Percentiles rank a stretch among this genome's conserved stretches.
Conservation (phyloP, 2,113 vertebrate genomes). For the Paracyprichromis sp. region DNA sequence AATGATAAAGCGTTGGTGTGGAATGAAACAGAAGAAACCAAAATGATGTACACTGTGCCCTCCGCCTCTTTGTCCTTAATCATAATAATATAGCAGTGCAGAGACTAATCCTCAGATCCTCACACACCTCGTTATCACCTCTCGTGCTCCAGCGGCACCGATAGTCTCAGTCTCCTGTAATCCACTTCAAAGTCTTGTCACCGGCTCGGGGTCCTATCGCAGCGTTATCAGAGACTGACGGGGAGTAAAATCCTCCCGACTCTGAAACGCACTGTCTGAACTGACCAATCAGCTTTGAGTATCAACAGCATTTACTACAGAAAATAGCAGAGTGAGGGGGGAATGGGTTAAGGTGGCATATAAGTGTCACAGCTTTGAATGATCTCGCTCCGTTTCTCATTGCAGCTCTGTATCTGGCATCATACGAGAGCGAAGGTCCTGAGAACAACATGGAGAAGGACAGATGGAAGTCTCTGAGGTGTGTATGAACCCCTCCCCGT, state of each 20-base stretch:
- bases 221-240: background rate
- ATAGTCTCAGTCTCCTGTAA: background rate
- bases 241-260: background rate
- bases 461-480: conserved; percentile 95
- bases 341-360: background rate
- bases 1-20: background rate
- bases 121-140: background rate
- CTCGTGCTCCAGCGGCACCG: background rate
- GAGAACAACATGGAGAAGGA: conserved; percentile 93
- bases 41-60: rapidly evolving
- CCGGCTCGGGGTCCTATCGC: background rate
- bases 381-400: background rate
- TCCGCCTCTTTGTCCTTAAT: background rate
- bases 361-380: background rate
- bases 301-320: background rate
- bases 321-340: background rate
- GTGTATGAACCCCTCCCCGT: conserved; percentile 25
- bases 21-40: background rate
- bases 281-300: background rate
- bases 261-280: background rate
- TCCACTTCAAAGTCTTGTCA: background rate
- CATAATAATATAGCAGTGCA: background rate
- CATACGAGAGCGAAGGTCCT: conserved; percentile 90
- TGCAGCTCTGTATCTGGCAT: conserved; percentile 87
- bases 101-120: background rate